phyloP scores from a whole-genome alignment of 2,113 vertebrate genomes.

The Oxyura jamaicensis region DNA sequence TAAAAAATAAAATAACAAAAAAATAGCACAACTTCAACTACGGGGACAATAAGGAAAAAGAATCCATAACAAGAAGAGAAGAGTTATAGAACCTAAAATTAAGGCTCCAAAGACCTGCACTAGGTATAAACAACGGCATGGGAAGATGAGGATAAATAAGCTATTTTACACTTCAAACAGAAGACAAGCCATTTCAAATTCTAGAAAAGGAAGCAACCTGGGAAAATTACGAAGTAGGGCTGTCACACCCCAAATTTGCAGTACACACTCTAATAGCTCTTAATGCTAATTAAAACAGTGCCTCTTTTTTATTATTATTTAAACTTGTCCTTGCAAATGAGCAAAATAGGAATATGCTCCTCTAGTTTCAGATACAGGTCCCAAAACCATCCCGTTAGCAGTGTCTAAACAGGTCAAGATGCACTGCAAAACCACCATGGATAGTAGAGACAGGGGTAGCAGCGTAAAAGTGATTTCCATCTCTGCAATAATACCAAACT shows the following conservation, averaged over 20 bases:
- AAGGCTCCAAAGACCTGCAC: neutral
- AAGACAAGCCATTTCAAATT: slow-evolving; percentile 8
- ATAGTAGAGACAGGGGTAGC: accelerated
- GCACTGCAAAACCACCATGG: accelerated
- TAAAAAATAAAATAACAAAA: neutral
- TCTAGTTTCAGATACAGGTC: neutral
- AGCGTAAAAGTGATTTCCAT: accelerated
- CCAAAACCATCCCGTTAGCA: neutral
- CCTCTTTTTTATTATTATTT: neutral
- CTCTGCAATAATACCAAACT: neutral
- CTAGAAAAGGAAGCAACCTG: neutral
- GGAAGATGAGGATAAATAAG: neutral
- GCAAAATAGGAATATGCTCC: neutral
- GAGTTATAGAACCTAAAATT: neutral
- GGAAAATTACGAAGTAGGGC: neutral
- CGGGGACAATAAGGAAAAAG: neutral
- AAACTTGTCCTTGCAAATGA: neutral
- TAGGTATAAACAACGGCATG: neutral
- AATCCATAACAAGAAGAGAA: neutral
- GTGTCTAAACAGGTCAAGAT: accelerated
- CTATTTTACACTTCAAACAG: slow-evolving; percentile 52
- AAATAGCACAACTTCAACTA: neutral
- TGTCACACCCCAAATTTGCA: neutral
- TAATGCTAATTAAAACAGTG: neutral
- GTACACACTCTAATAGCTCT: neutral